A percentile compares a stretch with the other conserved stretches of the same genome.
Conservation (phyloP, 2,113 vertebrate genomes). For the Rhinichthys klamathensis region DNA sequence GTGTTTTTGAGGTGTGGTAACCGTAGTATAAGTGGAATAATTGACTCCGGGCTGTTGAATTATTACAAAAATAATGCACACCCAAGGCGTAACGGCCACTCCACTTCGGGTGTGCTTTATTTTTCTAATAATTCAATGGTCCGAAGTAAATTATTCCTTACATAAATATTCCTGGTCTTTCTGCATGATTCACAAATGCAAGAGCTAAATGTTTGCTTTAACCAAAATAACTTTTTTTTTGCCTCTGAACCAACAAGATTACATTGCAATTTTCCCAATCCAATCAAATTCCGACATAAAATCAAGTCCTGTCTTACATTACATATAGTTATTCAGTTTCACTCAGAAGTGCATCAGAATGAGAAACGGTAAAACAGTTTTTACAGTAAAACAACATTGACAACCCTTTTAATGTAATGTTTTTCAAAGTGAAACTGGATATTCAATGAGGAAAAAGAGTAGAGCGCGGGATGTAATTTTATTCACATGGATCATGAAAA, state of each 20-base stretch:
- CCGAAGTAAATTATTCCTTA: too few relatives aligned
- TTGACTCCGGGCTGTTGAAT: too few relatives aligned
- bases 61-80: too few relatives aligned
- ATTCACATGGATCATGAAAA: neutral
- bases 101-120: too few relatives aligned
- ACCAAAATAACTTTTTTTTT: neutral
- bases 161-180: neutral
- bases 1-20: too few relatives aligned
- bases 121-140: too few relatives aligned
- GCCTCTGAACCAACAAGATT: neutral
- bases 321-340: neutral
- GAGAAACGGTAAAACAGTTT: neutral
- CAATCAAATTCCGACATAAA: neutral
- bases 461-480: neutral
- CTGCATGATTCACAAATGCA: neutral
- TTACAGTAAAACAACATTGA: neutral
- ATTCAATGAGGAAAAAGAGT: neutral
- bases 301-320: neutral
- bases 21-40: too few relatives aligned
- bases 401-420: neutral
- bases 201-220: neutral
- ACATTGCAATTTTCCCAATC: neutral
- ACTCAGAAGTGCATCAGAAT: neutral
- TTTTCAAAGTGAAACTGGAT: neutral
- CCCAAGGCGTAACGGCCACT: too few relatives aligned